phyloP scores from a whole-genome alignment of 2,888 invertebrate genomes.

The Drosophila infuscata region DNA sequence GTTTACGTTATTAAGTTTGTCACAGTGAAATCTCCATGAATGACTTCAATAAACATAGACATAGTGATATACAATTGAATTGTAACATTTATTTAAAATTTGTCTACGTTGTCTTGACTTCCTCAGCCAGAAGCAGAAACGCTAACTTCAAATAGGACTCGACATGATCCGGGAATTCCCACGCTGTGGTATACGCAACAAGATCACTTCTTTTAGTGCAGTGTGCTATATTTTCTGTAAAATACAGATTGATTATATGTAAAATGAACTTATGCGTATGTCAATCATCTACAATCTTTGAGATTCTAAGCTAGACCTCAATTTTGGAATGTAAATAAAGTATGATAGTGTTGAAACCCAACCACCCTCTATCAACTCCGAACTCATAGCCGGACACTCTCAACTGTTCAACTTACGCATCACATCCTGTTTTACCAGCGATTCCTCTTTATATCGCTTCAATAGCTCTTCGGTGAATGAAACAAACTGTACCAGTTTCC shows the following conservation, averaged over 20 bases:
- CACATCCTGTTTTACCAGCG: slow-evolving; percentile 74
- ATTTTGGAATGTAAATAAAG: neutral
- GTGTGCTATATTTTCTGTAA: slow-evolving; percentile 80
- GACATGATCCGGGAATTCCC: slow-evolving; percentile 82
- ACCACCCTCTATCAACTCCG: neutral
- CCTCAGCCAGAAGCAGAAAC: slow-evolving; percentile 76
- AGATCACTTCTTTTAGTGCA: slow-evolving; percentile 70
- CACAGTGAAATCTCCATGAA: neutral
- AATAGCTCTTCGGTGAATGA: slow-evolving; percentile 68
- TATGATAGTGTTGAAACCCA: neutral
- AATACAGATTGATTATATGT: neutral
- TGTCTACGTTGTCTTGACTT: slow-evolving; percentile 54
- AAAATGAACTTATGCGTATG: neutral
- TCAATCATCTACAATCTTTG: neutral
- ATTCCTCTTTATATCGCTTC: slow-evolving; percentile 73
- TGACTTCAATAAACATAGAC: neutral
- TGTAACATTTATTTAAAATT: neutral
- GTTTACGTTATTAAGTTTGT: neutral
- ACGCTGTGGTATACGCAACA: slow-evolving; percentile 70
- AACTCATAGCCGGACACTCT: neutral
- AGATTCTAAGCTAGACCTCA: neutral
- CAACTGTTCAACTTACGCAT: slow-evolving; percentile 67
- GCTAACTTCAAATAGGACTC: slow-evolving; percentile 73
- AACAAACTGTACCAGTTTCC: slow-evolving; percentile 78
- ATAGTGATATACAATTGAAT: neutral